Conservation (phyloP, 2,113 vertebrate genomes). For the Desmodus rotundus region DNA sequence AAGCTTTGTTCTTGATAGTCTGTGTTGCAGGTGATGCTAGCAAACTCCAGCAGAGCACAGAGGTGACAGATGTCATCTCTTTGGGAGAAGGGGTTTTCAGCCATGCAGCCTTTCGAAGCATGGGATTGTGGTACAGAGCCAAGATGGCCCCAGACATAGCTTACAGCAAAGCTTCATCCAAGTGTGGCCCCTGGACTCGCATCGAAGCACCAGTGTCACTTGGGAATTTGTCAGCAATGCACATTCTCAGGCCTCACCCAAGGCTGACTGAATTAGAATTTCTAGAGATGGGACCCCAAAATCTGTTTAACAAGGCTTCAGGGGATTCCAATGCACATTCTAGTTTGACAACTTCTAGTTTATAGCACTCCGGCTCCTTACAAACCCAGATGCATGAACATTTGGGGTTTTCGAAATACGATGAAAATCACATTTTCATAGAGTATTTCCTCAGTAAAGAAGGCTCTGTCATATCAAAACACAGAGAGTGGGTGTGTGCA, state of each 20-base stretch:
- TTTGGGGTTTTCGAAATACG: background rate
- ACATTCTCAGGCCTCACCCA: background rate
- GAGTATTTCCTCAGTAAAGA: background rate
- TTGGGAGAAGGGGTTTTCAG: background rate
- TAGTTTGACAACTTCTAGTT: background rate
- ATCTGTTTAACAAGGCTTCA: background rate
- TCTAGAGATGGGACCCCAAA: background rate
- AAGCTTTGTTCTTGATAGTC: background rate
- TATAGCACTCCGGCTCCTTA: background rate
- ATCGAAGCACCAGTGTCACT: background rate
- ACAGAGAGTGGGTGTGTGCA: background rate
- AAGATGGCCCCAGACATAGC: background rate
- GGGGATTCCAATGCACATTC: background rate
- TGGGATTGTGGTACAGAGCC: background rate
- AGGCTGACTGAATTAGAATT: background rate
- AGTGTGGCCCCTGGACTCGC: background rate
- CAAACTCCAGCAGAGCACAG: background rate
- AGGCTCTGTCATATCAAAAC: background rate
- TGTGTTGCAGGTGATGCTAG: background rate
- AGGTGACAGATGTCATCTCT: background rate
- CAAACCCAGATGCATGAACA: background rate
- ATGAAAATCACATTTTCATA: background rate
- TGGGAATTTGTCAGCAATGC: background rate
- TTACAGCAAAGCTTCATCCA: background rate
- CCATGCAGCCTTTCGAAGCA: background rate